Conservation (phyloP, 2,888 invertebrate genomes). For the Diaphora mendica region DNA sequence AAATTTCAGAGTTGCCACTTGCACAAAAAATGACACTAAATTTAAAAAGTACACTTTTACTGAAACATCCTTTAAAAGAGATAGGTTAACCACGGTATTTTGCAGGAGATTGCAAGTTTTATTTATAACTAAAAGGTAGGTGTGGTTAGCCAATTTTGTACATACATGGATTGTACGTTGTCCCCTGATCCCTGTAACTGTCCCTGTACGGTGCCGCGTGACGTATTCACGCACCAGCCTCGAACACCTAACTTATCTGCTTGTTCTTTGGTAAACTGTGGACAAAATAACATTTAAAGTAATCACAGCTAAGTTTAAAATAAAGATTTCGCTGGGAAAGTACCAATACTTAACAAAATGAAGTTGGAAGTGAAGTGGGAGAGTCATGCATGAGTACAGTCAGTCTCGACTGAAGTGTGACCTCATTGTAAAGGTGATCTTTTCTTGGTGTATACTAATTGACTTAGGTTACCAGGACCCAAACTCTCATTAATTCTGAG, state of each 20-base stretch:
- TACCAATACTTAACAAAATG: not conserved
- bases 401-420: not conserved
- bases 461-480: not conserved
- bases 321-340: not conserved
- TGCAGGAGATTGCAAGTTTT: not conserved
- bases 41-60: no score
- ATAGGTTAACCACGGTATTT: not conserved
- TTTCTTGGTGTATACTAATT: not conserved
- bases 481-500: no score
- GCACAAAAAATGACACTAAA: no score
- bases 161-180: slow-evolving; percentile 88
- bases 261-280: slow-evolving; percentile 88
- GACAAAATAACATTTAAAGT: slow-evolving; percentile 8
- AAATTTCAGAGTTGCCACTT: no score
- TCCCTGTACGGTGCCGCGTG: slow-evolving; percentile 89
- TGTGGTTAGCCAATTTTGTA: not conserved
- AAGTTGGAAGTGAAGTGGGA: not conserved
- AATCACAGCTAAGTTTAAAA: not conserved
- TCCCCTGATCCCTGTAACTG: slow-evolving; percentile 88
- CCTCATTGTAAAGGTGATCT: not conserved
- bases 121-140: not conserved
- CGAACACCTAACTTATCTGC: slow-evolving; percentile 87
- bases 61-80: no score
- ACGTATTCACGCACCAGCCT: slow-evolving; percentile 92
- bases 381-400: not conserved